Evolutionary conservation across 2,113 vertebrate species (phyloP), one percentile per base, ranked within the genome.

Genomic region (Gavialis gangeticus): DNA sequence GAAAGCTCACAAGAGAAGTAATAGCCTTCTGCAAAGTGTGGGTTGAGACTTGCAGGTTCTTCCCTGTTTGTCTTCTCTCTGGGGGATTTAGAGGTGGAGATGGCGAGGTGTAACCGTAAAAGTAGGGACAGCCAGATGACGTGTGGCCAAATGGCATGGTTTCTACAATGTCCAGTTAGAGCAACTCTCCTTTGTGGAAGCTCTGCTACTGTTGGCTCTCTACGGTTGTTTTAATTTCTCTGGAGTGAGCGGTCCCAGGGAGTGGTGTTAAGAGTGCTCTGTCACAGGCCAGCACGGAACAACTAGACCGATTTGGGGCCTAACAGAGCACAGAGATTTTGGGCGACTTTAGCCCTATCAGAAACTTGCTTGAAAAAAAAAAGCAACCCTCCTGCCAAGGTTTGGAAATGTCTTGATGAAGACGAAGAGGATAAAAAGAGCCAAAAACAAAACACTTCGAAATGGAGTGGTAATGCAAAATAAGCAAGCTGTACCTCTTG

Each of bases 71-170:
- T 8, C 91, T 82, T 82, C 37, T 21, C 46, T 34, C 46, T 18
- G 30, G n/a, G 78, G 64, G 46, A 10, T 1, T 77, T 62, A 90
- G 90, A 84, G 87, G 80, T 84, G 87, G 82, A n/a, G 84, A 82
- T 57, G 55, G 90, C 75, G 82, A 76, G 75, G 94, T 10, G 77
- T 22, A 79, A 69, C 75, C 76, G 67, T 60, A 82, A 93, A 69
- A 83, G 30, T 58, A 67, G 55, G 0, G 3, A 81, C 82, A 87
- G 84, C 84, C 85, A 75, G 90, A 46, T 67, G 87, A 82, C 76
- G 93, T 87, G 69, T 78, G 81, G 86, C 25, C 89, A 89, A 95
- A 95, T 78, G 94, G 91, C 37, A 85, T 89, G 81, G 79, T 86
- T 55, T 84, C 89, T 86, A 93, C 88, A 79, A 82, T 1, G 2